These are phyloP conservation scores for Aspidoscelis tigris DNA, from an alignment of 2,113 vertebrate genomes.

Conservation along the genomic window DNA sequence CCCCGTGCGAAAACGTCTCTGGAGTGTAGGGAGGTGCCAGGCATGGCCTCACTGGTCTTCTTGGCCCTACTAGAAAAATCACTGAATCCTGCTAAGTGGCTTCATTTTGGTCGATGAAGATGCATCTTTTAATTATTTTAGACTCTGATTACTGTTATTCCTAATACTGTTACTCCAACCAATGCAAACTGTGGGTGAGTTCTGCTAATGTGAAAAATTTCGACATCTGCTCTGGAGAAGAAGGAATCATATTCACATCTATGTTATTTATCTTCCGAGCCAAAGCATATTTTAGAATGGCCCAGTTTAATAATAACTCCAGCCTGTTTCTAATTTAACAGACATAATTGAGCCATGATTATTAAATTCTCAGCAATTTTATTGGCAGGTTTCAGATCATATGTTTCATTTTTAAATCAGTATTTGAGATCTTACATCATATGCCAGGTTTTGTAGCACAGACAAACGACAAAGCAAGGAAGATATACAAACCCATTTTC, in stretches of 20 bases:
- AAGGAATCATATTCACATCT: constrained; percentile 23
- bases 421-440: constrained; percentile 22
- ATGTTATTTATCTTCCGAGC: constrained; percentile 57
- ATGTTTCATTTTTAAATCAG: constrained; percentile 41
- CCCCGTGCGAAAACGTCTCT: too few relatives aligned
- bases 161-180: neutral
- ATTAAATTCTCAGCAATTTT: constrained; percentile 18
- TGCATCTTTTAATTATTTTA: neutral
- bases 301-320: constrained; percentile 27
- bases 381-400: constrained; percentile 20
- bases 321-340: constrained; percentile 17
- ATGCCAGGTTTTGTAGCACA: neutral
- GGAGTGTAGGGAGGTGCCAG: too few relatives aligned
- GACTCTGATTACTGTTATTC: constrained; percentile 47
- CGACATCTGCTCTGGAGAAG: constrained; percentile 58
- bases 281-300: constrained; percentile 46
- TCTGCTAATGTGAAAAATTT: neutral
- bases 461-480: neutral
- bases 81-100: too few relatives aligned
- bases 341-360: constrained; percentile 26
- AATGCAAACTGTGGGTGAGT: neutral
- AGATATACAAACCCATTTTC: neutral
- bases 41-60: too few relatives aligned
- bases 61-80: too few relatives aligned
- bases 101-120: too few relatives aligned